Conservation (phyloP, 92 coral and sea anemone genomes). For the Phenganax subtilis region DNA sequence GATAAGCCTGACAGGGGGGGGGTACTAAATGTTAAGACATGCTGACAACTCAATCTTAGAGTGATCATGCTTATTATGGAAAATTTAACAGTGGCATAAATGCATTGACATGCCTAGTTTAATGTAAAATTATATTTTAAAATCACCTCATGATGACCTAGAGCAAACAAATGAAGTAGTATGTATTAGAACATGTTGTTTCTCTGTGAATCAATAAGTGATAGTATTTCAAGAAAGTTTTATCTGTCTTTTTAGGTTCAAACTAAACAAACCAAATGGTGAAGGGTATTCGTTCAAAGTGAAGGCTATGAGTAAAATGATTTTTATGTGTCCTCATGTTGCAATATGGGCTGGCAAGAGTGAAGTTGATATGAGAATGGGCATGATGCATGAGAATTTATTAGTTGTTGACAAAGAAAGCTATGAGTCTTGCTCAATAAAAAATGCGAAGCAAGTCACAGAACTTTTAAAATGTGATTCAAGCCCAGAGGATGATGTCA, state of each 20-base stretch:
- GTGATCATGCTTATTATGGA: too few relatives aligned
- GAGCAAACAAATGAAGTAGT: too few relatives aligned
- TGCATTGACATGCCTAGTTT: too few relatives aligned
- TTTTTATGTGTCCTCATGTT: conserved; percentile 64
- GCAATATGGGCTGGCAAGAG: conserved; percentile 38
- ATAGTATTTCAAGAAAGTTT: background rate
- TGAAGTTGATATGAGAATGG: conserved; percentile 1
- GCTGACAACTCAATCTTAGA: too few relatives aligned
- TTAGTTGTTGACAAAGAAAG: conserved; percentile 60
- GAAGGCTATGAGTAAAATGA: conserved; percentile 19
- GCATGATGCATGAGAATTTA: conserved; percentile 58
- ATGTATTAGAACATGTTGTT: background rate
- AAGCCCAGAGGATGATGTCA: conserved; percentile 36
- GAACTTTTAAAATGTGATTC: conserved; percentile 48
- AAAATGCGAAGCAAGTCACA: conserved; percentile 28
- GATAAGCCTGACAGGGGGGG: too few relatives aligned
- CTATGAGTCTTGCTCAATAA: conserved; percentile 56
- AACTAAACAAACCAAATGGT: conserved; percentile 6
- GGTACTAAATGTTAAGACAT: too few relatives aligned
- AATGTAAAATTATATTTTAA: too few relatives aligned
- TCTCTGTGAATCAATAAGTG: background rate
- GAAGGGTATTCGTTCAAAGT: conserved; percentile 14
- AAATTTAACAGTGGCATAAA: too few relatives aligned
- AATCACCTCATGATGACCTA: too few relatives aligned
- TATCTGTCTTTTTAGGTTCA: conserved; percentile 10